Conservation (phyloP, 2,888 invertebrate species). For the Vanessa cardui region DNA sequence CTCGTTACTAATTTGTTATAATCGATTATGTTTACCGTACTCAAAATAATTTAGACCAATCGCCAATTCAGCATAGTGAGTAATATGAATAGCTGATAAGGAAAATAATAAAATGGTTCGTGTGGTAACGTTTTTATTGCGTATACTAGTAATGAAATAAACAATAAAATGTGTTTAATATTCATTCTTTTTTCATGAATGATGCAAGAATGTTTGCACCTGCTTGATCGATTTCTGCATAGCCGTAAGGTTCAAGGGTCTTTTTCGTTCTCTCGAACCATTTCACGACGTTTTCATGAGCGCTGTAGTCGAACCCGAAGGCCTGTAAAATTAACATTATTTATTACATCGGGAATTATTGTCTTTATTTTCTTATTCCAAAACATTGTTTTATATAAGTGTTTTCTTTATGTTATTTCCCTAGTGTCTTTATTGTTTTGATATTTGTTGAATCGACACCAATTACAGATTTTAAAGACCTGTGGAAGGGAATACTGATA, state of each 20-base stretch:
- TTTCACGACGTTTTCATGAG: slow-evolving; percentile 80
- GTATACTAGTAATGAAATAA: slow-evolving; percentile 23
- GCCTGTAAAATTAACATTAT: slow-evolving; percentile 63
- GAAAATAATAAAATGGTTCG: slow-evolving; percentile 45
- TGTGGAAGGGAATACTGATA: no score
- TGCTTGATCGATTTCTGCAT: slow-evolving; percentile 85
- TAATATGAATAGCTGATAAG: slow-evolving; percentile 43
- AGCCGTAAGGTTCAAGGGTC: slow-evolving; percentile 85
- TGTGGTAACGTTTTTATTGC: slow-evolving; percentile 47
- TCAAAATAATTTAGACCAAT: neutral
- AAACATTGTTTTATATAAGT: no score
- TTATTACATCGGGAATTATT: neutral
- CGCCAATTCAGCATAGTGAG: neutral
- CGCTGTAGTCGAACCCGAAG: slow-evolving; percentile 79
- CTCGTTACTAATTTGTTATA: neutral
- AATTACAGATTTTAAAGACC: no score
- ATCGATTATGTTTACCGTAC: neutral
- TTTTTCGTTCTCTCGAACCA: slow-evolving; percentile 87
- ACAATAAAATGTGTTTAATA: slow-evolving; percentile 29
- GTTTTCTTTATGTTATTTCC: no score
- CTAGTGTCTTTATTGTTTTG: no score
- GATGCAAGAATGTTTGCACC: slow-evolving; percentile 83
- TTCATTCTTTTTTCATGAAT: slow-evolving; percentile 72
- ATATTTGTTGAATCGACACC: no score
- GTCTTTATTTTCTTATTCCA: no score